Evolutionary conservation across 2,888 invertebrate species (phyloP).

Genomic region (Euproctis similis): DNA sequence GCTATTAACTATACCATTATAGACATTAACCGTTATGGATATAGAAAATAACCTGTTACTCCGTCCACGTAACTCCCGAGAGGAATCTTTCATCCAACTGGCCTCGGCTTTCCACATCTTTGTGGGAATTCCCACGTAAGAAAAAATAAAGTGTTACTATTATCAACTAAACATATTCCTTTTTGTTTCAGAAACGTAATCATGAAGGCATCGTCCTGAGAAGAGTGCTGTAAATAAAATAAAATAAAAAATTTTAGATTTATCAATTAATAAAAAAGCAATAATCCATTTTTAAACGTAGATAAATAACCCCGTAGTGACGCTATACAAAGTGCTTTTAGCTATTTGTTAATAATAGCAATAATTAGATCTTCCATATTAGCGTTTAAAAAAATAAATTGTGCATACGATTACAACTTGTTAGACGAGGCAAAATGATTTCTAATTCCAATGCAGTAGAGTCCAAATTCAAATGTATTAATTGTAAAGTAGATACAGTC

Average conservation of each 20-base stretch:
- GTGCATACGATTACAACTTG: slow-evolving; percentile 20
- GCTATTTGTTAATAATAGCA: slow-evolving; percentile 22
- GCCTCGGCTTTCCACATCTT: slow-evolving; percentile 8
- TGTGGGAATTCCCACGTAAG: no score
- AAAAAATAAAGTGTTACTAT: no score
- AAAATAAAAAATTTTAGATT: slow-evolving; percentile 53
- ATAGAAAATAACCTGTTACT: slow-evolving; percentile 28
- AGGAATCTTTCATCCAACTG: slow-evolving; percentile 40
- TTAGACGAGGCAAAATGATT: slow-evolving; percentile 25
- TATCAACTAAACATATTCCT: slow-evolving; percentile 9
- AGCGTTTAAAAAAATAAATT: slow-evolving; percentile 23
- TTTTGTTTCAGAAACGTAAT: slow-evolving; percentile 51
- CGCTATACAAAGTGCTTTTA: slow-evolving; percentile 47
- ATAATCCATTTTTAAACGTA: slow-evolving; percentile 48
- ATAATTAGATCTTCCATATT: slow-evolving; percentile 53
- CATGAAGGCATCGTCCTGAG: slow-evolving; percentile 21
- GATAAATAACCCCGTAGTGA: slow-evolving; percentile 66
- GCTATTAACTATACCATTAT: slow-evolving; percentile 16
- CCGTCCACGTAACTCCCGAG: slow-evolving; percentile 22
- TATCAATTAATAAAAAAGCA: slow-evolving; percentile 67
- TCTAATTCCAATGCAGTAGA: slow-evolving; percentile 12
- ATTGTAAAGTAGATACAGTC: slow-evolving; percentile 28
- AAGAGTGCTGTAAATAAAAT: slow-evolving; percentile 33
- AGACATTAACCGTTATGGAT: slow-evolving; percentile 21
- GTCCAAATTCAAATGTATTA: slow-evolving; percentile 14